Evolutionary conservation across 2,797 vertebrate genomes (phyloP).

Genomic region (Sardinella longiceps): DNA sequence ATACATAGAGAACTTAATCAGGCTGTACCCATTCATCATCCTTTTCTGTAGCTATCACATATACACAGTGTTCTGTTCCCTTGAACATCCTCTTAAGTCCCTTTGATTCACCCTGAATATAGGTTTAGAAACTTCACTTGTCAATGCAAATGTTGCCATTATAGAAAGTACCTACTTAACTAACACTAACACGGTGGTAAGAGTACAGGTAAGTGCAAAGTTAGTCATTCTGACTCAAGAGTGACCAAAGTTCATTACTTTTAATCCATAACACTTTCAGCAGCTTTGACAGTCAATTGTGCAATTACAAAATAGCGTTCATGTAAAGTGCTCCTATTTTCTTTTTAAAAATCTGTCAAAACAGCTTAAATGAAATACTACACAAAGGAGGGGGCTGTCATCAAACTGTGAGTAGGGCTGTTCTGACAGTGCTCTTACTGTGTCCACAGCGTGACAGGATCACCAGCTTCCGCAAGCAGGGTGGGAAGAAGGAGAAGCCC

Average conservation of each 20-base stretch:
- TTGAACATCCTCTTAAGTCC: neutral
- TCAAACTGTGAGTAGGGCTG: neutral
- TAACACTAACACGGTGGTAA: conserved; percentile 16
- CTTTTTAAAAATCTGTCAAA: neutral
- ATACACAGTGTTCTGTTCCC: neutral
- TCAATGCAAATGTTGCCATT: neutral
- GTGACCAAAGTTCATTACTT: neutral
- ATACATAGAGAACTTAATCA: conserved; percentile 17
- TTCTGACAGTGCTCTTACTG: conserved; percentile 44
- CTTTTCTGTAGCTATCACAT: neutral
- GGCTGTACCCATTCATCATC: neutral
- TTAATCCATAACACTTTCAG: neutral
- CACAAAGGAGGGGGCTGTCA: neutral
- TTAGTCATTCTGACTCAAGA: conserved; percentile 1
- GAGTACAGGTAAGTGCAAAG: conserved; percentile 62
- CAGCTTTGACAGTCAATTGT: neutral
- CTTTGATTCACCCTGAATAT: neutral
- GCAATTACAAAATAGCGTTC: neutral
- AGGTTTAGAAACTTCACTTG: conserved; percentile 24
- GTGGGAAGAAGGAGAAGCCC: conserved; percentile 90
- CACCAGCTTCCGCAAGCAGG: conserved; percentile 93
- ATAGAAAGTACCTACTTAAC: neutral
- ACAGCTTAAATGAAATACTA: neutral
- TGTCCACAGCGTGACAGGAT: conserved; percentile 91
- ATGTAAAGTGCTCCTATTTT: neutral